Percentiles rank a stretch among this genome's conserved stretches.
Evolutionary conservation across 2,797 vertebrate species (phyloP).

Genomic region (Distichodus sexfasciatus): DNA sequence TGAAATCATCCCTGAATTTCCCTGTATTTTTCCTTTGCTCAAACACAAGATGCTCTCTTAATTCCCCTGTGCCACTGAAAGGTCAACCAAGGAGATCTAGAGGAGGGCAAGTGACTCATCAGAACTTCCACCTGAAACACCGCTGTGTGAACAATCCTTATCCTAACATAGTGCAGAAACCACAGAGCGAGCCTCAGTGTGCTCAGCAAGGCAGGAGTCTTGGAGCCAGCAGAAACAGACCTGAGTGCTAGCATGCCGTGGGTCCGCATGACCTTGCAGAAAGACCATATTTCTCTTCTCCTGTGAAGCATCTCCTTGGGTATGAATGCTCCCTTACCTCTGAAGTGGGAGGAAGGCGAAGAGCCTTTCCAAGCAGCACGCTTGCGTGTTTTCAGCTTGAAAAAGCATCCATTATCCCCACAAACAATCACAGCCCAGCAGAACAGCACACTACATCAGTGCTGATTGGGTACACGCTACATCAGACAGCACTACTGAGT

Average conservation of each 20-base stretch:
- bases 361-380: not conserved
- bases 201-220: not conserved
- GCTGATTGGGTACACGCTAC: not conserved
- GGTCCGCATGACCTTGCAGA: slow-evolving; percentile 16
- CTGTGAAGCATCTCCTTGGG: slow-evolving; percentile 6
- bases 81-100: slow-evolving; percentile 4
- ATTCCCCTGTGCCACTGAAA: slow-evolving; percentile 22
- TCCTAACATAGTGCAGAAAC: not conserved
- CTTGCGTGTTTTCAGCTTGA: slow-evolving; percentile 1
- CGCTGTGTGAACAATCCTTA: slow-evolving; percentile 1
- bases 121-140: slow-evolving; percentile 19
- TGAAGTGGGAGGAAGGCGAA: not conserved
- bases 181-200: not conserved
- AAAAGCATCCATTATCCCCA: slow-evolving; percentile 8
- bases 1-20: slow-evolving; percentile 24
- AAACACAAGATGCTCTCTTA: slow-evolving; percentile 17
- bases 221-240: slow-evolving; percentile 1
- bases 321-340: not conserved
- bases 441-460: not conserved
- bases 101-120: slow-evolving; percentile 25
- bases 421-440: slow-evolving; percentile 7
- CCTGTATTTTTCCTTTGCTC: slow-evolving; percentile 5
- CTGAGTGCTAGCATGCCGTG: slow-evolving; percentile 6
- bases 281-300: not conserved
- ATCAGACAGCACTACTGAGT: not conserved